Evolutionary conservation across 2,888 invertebrate genomes (phyloP).

Genomic region (Eumerus sabulonum): DNA sequence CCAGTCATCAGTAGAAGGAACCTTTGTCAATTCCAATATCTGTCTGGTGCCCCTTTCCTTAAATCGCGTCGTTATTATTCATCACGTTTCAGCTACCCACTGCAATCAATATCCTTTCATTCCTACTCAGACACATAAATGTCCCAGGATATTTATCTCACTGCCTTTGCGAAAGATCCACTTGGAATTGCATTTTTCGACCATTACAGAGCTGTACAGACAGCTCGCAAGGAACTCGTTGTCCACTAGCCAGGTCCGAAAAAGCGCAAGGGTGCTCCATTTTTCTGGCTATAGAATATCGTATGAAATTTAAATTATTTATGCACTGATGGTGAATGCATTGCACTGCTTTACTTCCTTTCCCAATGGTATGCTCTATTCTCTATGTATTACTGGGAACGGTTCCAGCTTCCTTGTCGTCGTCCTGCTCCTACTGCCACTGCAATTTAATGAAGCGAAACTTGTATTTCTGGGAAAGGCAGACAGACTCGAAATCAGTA

Average conservation of each 20-base stretch:
- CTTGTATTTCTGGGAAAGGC: conserved; percentile 59
- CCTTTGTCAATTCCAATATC: too few species aligned
- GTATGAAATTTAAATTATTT: conserved; percentile 66
- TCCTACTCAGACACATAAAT: conserved; percentile 41
- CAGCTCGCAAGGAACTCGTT: neutral
- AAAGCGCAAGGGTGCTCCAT: conserved; percentile 47
- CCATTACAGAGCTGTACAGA: conserved; percentile 24
- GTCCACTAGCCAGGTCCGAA: conserved; percentile 2
- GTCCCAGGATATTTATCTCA: conserved; percentile 53
- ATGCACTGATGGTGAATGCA: conserved; percentile 64
- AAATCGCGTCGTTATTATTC: too few species aligned
- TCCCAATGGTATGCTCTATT: neutral
- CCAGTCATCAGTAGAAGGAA: conserved; percentile 28
- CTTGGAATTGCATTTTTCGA: conserved; percentile 63
- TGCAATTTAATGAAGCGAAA: conserved; percentile 62
- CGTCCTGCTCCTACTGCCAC: conserved; percentile 6
- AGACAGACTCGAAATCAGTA: conserved; percentile 38
- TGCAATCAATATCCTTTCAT: conserved; percentile 55
- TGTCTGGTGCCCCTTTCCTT: too few species aligned
- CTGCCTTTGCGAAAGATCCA: conserved; percentile 56
- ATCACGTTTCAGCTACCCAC: neutral
- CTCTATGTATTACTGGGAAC: conserved; percentile 7
- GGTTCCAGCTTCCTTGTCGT: conserved; percentile 19
- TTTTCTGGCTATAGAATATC: conserved; percentile 55
- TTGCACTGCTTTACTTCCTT: conserved; percentile 53